Conservation (phyloP, 2,797 vertebrate species). For the Monodelphis domestica region DNA sequence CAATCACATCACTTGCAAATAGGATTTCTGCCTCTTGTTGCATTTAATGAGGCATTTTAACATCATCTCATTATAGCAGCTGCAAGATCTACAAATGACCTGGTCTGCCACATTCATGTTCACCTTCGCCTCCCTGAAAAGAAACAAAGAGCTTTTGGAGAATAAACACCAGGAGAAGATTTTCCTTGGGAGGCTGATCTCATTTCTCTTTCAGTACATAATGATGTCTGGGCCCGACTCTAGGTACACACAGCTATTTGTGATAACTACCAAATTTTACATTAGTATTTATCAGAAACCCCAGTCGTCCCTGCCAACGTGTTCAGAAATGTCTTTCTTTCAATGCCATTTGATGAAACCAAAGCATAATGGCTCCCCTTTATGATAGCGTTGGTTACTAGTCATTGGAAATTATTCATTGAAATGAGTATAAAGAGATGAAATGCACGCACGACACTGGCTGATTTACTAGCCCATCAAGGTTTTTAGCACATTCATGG, state of each 20-base stretch:
- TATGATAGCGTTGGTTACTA: conserved; percentile 45
- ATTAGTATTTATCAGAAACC: conserved; percentile 44
- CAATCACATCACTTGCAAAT: not conserved
- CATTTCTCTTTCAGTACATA: conserved; percentile 22
- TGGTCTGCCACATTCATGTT: conserved; percentile 2
- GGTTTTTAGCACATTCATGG: conserved; percentile 41
- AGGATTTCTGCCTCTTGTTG: conserved; percentile 26
- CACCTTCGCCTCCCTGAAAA: conserved; percentile 12
- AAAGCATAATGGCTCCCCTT: conserved; percentile 26
- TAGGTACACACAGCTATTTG: conserved; percentile 1
- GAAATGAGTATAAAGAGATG: conserved; percentile 61
- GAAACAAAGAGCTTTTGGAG: conserved; percentile 17
- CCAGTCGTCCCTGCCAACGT: not conserved
- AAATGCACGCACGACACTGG: conserved; percentile 15
- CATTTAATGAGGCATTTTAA: conserved; percentile 34
- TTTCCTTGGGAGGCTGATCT: not conserved
- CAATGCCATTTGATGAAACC: conserved; percentile 45
- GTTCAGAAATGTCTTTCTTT: conserved; percentile 47
- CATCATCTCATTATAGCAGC: not conserved
- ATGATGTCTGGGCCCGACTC: not conserved
- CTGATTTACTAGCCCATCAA: conserved; percentile 46
- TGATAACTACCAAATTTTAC: conserved; percentile 34
- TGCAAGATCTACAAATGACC: conserved; percentile 31
- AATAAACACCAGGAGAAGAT: conserved; percentile 37
- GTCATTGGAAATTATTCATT: conserved; percentile 54